Conservation (phyloP, 2,888 invertebrate species). For the Drosophila anomalata region DNA sequence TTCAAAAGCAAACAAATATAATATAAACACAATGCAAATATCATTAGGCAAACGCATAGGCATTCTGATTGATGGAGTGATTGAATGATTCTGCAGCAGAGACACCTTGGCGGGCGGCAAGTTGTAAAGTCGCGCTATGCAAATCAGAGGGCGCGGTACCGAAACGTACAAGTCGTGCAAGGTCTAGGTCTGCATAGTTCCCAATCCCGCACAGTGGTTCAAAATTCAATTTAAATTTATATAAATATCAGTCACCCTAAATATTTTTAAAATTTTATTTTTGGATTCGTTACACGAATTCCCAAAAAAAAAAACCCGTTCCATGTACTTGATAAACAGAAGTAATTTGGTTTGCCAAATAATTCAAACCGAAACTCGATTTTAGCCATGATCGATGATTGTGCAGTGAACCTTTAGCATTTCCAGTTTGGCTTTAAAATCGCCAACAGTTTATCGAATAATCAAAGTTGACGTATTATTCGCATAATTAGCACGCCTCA, state of each 20-base stretch:
- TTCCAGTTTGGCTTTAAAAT: constrained; percentile 36
- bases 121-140: constrained; percentile 51
- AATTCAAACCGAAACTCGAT: constrained; percentile 39
- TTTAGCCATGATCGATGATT: constrained; percentile 40
- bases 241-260: no score
- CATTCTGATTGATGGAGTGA: constrained; percentile 61
- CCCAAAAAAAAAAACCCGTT: constrained; percentile 4
- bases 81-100: constrained; percentile 59
- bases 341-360: constrained; percentile 14
- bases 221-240: not conserved
- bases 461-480: constrained; percentile 29
- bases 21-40: constrained; percentile 43
- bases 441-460: constrained; percentile 14
- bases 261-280: no score
- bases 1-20: constrained; percentile 25
- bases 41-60: constrained; percentile 37
- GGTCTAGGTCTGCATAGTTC: constrained; percentile 62
- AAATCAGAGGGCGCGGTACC: constrained; percentile 51
- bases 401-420: constrained; percentile 51
- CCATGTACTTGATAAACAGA: constrained; percentile 5
- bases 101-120: constrained; percentile 54
- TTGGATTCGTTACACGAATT: not conserved
- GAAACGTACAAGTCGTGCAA: constrained; percentile 57
- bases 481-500: constrained; percentile 34
- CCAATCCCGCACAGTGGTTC: constrained; percentile 52